phyloP scores from a whole-genome alignment of 2,113 vertebrate species.

The Hippotragus niger region DNA sequence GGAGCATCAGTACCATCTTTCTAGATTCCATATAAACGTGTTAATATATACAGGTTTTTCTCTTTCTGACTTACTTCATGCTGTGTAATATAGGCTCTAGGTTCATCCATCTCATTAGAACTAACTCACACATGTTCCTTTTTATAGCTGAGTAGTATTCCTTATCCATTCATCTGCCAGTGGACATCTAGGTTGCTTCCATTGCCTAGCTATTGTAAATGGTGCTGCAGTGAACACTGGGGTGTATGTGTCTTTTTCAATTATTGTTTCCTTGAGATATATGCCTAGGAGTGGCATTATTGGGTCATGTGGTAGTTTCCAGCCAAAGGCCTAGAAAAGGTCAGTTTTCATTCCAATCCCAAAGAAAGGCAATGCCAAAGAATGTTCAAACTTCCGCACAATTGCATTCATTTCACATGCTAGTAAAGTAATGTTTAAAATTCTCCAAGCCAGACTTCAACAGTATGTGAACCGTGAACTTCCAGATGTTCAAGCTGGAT shows the following conservation, averaged over 20 bases:
- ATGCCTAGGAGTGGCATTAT: background rate
- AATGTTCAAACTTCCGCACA: accelerated
- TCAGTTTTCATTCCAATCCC: background rate
- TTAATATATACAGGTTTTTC: background rate
- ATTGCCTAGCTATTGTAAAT: background rate
- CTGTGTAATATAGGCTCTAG: background rate
- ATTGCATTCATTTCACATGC: background rate
- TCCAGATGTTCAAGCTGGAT: background rate
- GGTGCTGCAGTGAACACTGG: background rate
- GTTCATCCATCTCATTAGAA: background rate
- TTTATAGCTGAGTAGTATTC: background rate
- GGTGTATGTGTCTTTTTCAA: background rate
- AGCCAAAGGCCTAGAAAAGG: background rate
- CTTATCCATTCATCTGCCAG: background rate
- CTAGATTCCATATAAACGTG: background rate
- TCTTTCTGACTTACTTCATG: background rate
- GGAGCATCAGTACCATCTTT: background rate
- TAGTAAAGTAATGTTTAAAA: background rate
- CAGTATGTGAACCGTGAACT: background rate
- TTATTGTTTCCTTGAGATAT: background rate
- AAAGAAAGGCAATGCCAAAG: background rate
- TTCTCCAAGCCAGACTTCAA: background rate
- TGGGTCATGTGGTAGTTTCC: background rate
- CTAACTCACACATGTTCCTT: background rate
- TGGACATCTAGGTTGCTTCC: background rate